phyloP scores from a whole-genome alignment of 2,113 vertebrate genomes.

The Melanostigma gelatinosum region DNA sequence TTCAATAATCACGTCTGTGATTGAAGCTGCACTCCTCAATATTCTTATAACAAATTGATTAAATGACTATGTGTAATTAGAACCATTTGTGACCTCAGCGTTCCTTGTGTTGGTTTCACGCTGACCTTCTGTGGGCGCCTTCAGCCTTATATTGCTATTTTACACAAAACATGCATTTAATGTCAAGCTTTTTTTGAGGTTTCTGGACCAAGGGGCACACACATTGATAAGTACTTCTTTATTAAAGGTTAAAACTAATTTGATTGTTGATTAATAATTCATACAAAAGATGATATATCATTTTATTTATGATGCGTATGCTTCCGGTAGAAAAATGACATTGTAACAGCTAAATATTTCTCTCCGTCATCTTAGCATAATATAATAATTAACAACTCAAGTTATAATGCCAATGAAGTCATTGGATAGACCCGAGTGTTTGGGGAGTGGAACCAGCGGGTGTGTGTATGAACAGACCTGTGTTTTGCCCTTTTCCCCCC shows the following conservation, averaged over 20 bases:
- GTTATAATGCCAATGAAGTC: neutral
- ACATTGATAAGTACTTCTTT: neutral
- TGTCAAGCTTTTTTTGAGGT: too few species aligned
- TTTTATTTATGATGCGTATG: neutral
- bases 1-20: neutral
- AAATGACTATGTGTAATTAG: neutral
- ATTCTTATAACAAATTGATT: too few species aligned
- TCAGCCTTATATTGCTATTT: too few species aligned
- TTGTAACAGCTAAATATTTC: neutral
- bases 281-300: too few species aligned
- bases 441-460: neutral
- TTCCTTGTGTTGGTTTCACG: neutral
- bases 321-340: neutral
- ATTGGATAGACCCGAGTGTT: neutral
- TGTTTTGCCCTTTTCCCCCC: slow-evolving; percentile 39
- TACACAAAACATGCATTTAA: too few species aligned
- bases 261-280: neutral
- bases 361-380: neutral
- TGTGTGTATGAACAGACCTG: slow-evolving; percentile 17
- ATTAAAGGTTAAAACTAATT: neutral
- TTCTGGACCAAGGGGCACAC: neutral
- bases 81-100: neutral
- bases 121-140: too few species aligned
- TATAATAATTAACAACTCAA: neutral
- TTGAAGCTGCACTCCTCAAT: neutral